These are phyloP conservation scores for Microcebus jonahi DNA, from an alignment of 2,113 vertebrate species.

Conservation along the genomic window DNA sequence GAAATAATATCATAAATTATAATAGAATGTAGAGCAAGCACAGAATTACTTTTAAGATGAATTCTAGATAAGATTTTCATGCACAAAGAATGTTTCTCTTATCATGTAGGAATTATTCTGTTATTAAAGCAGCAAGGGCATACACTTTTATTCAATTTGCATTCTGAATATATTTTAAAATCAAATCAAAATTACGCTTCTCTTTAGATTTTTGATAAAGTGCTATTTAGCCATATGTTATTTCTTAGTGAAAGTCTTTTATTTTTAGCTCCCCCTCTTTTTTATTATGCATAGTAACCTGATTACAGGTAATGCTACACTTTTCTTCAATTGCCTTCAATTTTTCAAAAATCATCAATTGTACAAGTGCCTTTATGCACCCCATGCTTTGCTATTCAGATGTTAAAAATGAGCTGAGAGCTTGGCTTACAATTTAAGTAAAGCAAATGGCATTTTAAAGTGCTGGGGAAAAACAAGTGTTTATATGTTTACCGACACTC, in stretches of 20 bases:
- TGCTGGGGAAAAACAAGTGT: not conserved
- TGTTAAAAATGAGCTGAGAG: slow-evolving; percentile 15
- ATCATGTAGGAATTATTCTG: slow-evolving; percentile 55
- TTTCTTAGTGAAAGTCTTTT: slow-evolving; percentile 24
- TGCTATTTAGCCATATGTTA: not conserved
- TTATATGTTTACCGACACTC: slow-evolving; percentile 27
- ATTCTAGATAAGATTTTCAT: slow-evolving; percentile 53
- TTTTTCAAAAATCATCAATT: slow-evolving; percentile 51
- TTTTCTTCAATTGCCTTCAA: slow-evolving; percentile 39
- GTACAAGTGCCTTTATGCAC: not conserved
- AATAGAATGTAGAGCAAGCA: slow-evolving; percentile 63
- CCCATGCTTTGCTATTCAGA: slow-evolving; percentile 16
- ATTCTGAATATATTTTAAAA: slow-evolving; percentile 56
- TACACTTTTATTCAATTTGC: slow-evolving; percentile 64
- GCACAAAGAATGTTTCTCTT: slow-evolving; percentile 50
- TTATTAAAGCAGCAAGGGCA: slow-evolving; percentile 62
- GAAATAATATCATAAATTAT: slow-evolving; percentile 73
- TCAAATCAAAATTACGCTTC: slow-evolving; percentile 55
- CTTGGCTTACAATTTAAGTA: not conserved
- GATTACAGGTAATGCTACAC: slow-evolving; percentile 45
- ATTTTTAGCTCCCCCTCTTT: not conserved
- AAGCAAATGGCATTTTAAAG: slow-evolving; percentile 22
- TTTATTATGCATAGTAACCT: slow-evolving; percentile 33
- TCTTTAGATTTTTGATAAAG: slow-evolving; percentile 33
- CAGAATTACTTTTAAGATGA: slow-evolving; percentile 64